Conservation (phyloP, 2,888 invertebrate genomes). For the Archips crataeganus region DNA sequence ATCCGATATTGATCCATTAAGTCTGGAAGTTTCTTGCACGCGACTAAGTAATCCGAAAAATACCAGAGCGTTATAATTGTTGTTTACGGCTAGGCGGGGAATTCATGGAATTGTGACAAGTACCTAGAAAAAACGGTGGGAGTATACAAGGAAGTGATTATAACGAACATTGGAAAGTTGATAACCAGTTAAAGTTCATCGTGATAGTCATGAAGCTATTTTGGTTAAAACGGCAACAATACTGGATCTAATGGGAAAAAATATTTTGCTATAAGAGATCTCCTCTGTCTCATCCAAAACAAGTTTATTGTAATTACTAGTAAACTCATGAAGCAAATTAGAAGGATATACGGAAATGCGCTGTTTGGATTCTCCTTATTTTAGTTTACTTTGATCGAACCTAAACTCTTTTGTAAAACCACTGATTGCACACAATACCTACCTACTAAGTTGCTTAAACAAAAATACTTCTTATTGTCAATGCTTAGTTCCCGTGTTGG, state of each 20-base stretch:
- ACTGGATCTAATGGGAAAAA: neutral
- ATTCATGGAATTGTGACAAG: constrained; percentile 17
- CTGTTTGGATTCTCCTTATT: no score
- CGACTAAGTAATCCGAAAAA: neutral
- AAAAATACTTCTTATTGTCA: neutral
- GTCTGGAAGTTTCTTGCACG: neutral
- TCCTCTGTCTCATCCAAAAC: neutral
- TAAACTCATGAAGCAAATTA: no score
- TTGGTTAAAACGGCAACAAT: neutral
- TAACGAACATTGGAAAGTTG: neutral
- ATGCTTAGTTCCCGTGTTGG: neutral
- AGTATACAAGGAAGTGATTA: constrained; percentile 25
- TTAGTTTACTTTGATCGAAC: no score
- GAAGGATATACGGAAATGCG: no score
- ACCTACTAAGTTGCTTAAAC: no score
- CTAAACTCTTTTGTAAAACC: no score
- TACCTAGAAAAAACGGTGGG: constrained; percentile 23
- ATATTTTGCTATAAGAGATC: neutral
- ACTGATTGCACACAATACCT: no score
- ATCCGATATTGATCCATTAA: neutral
- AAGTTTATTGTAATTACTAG: no score
- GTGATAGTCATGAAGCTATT: neutral
- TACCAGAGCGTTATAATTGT: constrained; percentile 27
- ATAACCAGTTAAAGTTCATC: neutral
- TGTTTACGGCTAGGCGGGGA: constrained; percentile 18